phyloP scores from a whole-genome alignment of 2,888 invertebrate species.

The Phragmatobia fuliginosa region DNA sequence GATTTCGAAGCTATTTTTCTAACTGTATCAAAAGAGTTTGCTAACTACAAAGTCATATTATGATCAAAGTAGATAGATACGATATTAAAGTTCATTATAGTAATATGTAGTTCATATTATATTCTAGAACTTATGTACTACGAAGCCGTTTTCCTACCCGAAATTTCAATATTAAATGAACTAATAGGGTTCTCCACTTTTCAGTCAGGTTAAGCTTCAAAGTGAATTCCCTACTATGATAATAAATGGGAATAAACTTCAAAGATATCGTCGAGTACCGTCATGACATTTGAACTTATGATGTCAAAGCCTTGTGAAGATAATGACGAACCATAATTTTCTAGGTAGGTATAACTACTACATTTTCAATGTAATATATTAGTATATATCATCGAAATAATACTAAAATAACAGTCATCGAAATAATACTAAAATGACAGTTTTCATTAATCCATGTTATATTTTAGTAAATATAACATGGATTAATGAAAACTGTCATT shows the following conservation, averaged over 20 bases:
- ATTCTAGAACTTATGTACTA: slow-evolving; percentile 23
- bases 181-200: slow-evolving; percentile 1
- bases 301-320: not conserved
- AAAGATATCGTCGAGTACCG: not conserved
- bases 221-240: not conserved
- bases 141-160: slow-evolving; percentile 31
- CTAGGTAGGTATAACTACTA: not conserved
- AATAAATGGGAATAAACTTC: not conserved
- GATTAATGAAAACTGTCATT: too few species aligned
- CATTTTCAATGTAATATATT: too few species aligned
- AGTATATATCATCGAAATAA: too few species aligned
- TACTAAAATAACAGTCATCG: too few species aligned
- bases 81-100: not conserved
- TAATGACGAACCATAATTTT: not conserved
- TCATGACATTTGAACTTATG: slow-evolving; percentile 1
- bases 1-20: not conserved
- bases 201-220: not conserved
- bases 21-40: not conserved
- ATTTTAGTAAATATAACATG: too few species aligned
- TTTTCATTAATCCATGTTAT: too few species aligned
- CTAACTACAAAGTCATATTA: not conserved
- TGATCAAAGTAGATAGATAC: not conserved
- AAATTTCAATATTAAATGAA: slow-evolving; percentile 40
- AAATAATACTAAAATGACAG: too few species aligned
- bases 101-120: not conserved